A percentile compares a stretch with the other conserved stretches of the same genome.
Conservation (phyloP, 1,140 invertebrate genomes). For the Panagrolaimus sp. region DNA sequence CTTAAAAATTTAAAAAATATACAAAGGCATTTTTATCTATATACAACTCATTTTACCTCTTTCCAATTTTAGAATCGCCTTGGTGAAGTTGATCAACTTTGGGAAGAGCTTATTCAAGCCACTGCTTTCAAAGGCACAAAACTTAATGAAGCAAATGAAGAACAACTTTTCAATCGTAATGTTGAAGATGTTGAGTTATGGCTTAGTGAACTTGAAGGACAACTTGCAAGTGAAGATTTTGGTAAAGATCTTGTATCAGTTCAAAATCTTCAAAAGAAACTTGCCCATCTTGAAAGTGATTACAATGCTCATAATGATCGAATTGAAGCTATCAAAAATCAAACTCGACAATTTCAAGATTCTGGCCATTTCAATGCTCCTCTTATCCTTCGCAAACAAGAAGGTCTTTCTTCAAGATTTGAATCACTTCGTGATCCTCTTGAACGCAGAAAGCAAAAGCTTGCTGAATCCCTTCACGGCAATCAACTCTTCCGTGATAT, state of each 20-base stretch:
- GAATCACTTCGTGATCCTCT: conserved; percentile 77
- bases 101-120: conserved; percentile 81
- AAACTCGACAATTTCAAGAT: conserved; percentile 81
- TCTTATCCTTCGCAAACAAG: conserved; percentile 77
- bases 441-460: conserved; percentile 73
- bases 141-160: conserved; percentile 86
- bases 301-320: conserved; percentile 67
- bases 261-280: conserved; percentile 95
- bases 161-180: conserved; percentile 94
- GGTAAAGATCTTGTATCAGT: conserved; percentile 92
- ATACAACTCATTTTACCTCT: too few relatives aligned
- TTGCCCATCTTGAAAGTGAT: conserved; percentile 85
- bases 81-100: conserved; percentile 82
- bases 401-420: conserved; percentile 61
- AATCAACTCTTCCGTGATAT: conserved; percentile 94
- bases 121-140: conserved; percentile 87
- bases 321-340: conserved; percentile 78
- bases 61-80: conserved; percentile 67
- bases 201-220: conserved; percentile 92
- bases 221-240: conserved; percentile 84
- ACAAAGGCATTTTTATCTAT: too few relatives aligned
- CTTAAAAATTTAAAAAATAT: too few relatives aligned
- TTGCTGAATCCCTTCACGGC: conserved; percentile 83
- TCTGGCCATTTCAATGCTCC: conserved; percentile 92
- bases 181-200: conserved; percentile 96